Evolutionary conservation across 2,113 vertebrate species (phyloP).

Genomic region (Coracopsis vasa): DNA sequence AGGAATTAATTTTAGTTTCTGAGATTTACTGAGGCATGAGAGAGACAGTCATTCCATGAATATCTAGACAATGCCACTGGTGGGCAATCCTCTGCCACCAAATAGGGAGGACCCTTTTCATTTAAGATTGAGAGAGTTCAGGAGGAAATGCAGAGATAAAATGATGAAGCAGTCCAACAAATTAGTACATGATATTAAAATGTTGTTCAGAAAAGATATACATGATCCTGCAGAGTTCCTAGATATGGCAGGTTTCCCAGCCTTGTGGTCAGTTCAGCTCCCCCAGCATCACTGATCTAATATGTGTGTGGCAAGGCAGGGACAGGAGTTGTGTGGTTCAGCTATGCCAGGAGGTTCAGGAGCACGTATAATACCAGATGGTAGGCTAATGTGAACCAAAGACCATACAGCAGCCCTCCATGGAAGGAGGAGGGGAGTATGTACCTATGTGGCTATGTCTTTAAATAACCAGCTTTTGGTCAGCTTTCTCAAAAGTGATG

Average conservation of each 20-base stretch:
- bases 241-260: not conserved
- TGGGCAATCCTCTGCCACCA: not conserved
- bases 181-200: not conserved
- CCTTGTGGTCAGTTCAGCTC: accelerated
- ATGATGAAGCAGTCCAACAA: not conserved
- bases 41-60: constrained; percentile 54
- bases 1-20: constrained; percentile 64
- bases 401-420: not conserved
- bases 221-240: accelerated
- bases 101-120: not conserved
- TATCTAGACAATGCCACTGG: constrained; percentile 18
- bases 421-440: not conserved
- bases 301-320: not conserved
- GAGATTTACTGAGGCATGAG: constrained; percentile 62
- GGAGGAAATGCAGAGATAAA: not conserved
- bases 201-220: not conserved
- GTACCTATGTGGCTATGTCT: not conserved
- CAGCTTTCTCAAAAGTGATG: not conserved
- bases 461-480: not conserved
- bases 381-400: not conserved
- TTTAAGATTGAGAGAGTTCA: not conserved
- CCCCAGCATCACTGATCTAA: not conserved
- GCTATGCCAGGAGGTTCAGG: not conserved
- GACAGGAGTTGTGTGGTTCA: too few relatives aligned
- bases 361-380: accelerated